Evolutionary conservation across 2,797 vertebrate species (phyloP).

Genomic region (Myripristis jacobus): DNA sequence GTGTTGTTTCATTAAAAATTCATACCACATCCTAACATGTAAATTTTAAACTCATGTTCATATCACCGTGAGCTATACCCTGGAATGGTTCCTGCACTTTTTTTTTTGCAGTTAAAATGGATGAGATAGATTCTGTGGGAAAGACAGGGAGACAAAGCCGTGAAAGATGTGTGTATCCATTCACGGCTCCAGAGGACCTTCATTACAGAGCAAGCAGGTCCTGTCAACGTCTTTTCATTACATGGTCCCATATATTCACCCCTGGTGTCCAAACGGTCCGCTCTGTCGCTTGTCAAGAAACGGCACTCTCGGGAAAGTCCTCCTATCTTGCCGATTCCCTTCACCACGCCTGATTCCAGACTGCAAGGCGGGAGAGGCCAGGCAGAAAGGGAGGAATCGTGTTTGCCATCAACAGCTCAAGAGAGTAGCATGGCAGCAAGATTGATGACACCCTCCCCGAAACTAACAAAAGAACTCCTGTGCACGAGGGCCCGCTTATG

Average conservation of each 20-base stretch:
- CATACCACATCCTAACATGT: conserved; percentile 67
- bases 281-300: conserved; percentile 80
- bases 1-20: conserved; percentile 74
- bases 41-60: conserved; percentile 55
- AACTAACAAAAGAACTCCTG: conserved; percentile 90
- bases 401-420: conserved; percentile 88
- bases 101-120: conserved; percentile 55
- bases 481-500: conserved; percentile 91
- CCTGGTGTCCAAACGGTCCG: conserved; percentile 78
- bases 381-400: conserved; percentile 83
- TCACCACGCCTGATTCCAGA: conserved; percentile 74
- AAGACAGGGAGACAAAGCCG: conserved; percentile 74
- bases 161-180: conserved; percentile 79
- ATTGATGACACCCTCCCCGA: conserved; percentile 91
- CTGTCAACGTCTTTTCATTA: conserved; percentile 85
- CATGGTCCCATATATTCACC: conserved; percentile 80
- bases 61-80: conserved; percentile 62
- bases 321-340: conserved; percentile 78
- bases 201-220: conserved; percentile 84
- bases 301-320: conserved; percentile 82
- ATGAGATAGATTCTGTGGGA: conserved; percentile 77
- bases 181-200: conserved; percentile 79
- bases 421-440: conserved; percentile 90
- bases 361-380: conserved; percentile 79
- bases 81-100: conserved; percentile 58